Evolutionary conservation across 2,797 vertebrate species (phyloP).

Genomic region (Malurus leucopterus): DNA sequence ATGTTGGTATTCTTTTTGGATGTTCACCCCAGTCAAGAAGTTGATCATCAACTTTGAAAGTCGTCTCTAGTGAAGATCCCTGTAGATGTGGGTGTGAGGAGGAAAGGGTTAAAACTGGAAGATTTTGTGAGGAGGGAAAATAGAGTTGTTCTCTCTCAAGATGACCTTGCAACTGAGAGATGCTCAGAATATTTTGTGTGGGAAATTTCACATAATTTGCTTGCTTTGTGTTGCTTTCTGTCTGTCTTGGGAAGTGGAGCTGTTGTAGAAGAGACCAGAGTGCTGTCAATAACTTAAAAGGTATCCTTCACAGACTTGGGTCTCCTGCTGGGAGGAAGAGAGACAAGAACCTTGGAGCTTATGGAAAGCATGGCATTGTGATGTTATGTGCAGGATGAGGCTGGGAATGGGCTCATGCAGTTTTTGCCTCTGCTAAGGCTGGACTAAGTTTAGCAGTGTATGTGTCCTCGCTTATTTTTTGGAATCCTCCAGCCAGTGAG

Average conservation of each 20-base stretch:
- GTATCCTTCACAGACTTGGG: background rate
- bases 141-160: background rate
- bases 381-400: background rate
- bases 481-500: background rate
- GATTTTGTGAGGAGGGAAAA: background rate
- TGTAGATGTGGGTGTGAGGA: background rate
- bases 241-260: background rate
- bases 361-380: background rate
- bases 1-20: background rate
- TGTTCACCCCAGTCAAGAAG: background rate
- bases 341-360: background rate
- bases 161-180: background rate
- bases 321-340: background rate
- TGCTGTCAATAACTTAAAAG: background rate
- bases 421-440: background rate
- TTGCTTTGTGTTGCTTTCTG: background rate
- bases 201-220: background rate
- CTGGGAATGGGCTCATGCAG: fast-evolving
- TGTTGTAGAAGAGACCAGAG: background rate
- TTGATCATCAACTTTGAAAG: background rate
- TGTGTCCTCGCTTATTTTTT: fast-evolving
- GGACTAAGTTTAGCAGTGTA: background rate
- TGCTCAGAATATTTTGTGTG: background rate
- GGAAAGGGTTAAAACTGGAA: background rate
- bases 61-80: background rate